Percentiles rank a stretch among this genome's conserved stretches.
Conservation (phyloP, 2,113 vertebrate species). For the Polypterus bichir region DNA sequence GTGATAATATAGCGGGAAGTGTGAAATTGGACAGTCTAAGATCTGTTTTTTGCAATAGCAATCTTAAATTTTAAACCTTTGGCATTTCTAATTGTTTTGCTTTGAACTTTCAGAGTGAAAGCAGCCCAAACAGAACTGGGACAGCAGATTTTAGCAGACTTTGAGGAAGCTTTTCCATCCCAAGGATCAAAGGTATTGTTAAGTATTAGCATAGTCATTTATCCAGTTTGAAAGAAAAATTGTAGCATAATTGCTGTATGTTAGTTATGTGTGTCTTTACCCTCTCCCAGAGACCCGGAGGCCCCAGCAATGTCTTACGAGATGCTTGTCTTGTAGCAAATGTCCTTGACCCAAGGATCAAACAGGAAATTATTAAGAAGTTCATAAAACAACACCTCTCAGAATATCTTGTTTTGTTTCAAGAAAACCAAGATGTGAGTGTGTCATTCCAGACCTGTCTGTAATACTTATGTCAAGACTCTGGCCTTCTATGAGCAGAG, state of each 20-base stretch:
- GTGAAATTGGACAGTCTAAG: too few relatives aligned
- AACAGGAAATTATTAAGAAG: slow-evolving; percentile 97
- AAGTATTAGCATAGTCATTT: too few relatives aligned
- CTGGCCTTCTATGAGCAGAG: too few relatives aligned
- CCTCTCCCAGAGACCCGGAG: slow-evolving; percentile 65
- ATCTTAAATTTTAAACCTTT: too few relatives aligned
- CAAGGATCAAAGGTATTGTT: slow-evolving; percentile 83
- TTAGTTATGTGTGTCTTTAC: background rate
- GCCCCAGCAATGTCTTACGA: slow-evolving; percentile 85
- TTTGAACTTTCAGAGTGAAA: slow-evolving; percentile 66
- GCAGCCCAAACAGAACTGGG: slow-evolving; percentile 88
- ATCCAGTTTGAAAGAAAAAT: too few relatives aligned
- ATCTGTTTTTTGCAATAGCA: too few relatives aligned
- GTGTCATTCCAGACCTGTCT: background rate
- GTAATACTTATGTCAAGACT: too few relatives aligned
- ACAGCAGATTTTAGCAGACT: slow-evolving; percentile 92
- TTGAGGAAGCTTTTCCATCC: slow-evolving; percentile 88
- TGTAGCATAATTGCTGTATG: too few relatives aligned
- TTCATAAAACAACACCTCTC: slow-evolving; percentile 94
- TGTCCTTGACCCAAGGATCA: slow-evolving; percentile 87
- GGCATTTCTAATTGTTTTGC: background rate
- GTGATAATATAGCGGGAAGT: too few relatives aligned
- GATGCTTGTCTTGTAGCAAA: slow-evolving; percentile 92
- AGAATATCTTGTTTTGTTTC: slow-evolving; percentile 91
- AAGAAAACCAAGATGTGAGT: slow-evolving; percentile 96